Percentiles rank a stretch among this genome's conserved stretches.
These are phyloP conservation scores for Cervus canadensis DNA, from an alignment of 2,113 vertebrate species.

Conservation along the genomic window DNA sequence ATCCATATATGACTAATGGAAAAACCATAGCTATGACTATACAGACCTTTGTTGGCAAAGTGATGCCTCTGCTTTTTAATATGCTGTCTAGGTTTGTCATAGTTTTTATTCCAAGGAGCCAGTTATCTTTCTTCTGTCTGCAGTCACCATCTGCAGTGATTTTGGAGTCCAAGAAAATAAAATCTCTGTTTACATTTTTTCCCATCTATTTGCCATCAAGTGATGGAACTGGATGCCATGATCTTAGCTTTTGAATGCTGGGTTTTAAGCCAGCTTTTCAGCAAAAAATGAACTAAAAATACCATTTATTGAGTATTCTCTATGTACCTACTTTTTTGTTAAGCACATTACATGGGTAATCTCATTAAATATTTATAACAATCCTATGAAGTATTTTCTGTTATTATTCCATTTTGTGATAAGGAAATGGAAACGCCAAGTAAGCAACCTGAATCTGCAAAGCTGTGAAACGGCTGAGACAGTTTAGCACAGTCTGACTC, in stretches of 20 bases:
- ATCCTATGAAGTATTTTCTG: neutral
- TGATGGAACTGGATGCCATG: neutral
- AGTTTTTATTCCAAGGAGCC: neutral
- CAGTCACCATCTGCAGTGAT: neutral
- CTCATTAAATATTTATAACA: neutral
- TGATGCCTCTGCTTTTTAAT: neutral
- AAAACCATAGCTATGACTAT: neutral
- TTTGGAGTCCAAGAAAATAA: neutral
- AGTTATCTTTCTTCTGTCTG: neutral
- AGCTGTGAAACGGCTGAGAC: neutral
- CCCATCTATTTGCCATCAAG: neutral
- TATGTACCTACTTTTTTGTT: neutral
- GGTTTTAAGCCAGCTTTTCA: neutral
- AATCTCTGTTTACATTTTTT: neutral
- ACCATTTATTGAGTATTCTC: neutral
- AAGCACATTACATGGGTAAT: neutral
- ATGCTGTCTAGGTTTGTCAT: neutral
- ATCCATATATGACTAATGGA: neutral
- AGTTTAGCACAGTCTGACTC: constrained; percentile 16
- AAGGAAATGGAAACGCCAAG: neutral
- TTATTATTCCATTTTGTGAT: neutral
- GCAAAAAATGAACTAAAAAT: neutral
- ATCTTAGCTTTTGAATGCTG: neutral
- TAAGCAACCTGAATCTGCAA: neutral
- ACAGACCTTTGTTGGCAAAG: neutral